phyloP scores from a whole-genome alignment of 2,797 vertebrate species.

The Staurois parvus region DNA sequence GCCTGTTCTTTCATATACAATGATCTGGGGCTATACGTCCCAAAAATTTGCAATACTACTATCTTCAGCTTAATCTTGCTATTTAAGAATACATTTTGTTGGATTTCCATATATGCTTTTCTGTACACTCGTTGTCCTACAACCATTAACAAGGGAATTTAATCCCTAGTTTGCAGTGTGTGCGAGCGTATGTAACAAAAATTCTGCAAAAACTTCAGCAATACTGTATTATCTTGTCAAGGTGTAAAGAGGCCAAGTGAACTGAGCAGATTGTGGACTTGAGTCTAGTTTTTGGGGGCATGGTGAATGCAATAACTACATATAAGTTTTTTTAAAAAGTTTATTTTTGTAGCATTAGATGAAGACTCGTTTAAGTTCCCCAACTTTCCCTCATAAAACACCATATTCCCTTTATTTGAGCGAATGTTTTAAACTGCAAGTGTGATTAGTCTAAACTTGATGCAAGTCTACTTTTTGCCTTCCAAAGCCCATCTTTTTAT shows the following conservation, averaged over 20 bases:
- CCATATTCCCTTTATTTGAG: background rate
- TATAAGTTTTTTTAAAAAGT: slow-evolving; percentile 1
- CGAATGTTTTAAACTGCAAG: background rate
- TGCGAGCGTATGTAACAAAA: slow-evolving; percentile 15
- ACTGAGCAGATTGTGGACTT: slow-evolving; percentile 18
- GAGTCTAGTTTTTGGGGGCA: slow-evolving; percentile 10
- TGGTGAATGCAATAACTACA: slow-evolving; percentile 51
- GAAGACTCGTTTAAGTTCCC: background rate
- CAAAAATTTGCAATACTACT: slow-evolving; percentile 51
- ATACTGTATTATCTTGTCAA: slow-evolving; percentile 47
- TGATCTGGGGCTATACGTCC: slow-evolving; percentile 36
- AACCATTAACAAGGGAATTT: slow-evolving; percentile 2
- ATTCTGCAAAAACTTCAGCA: slow-evolving; percentile 46
- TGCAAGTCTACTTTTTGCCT: background rate
- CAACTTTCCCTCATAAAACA: background rate
- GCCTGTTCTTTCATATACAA: background rate
- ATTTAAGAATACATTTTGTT: slow-evolving; percentile 43
- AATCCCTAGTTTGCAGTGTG: slow-evolving; percentile 17
- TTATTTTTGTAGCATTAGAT: slow-evolving; percentile 27
- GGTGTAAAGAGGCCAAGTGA: slow-evolving; percentile 24
- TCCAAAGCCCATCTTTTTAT: background rate
- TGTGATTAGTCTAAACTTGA: background rate
- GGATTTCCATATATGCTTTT: slow-evolving; percentile 11
- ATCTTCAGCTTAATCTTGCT: slow-evolving; percentile 42
- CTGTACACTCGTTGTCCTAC: background rate